Conservation (phyloP, 2,797 vertebrate species). For the Coilia nasus region DNA sequence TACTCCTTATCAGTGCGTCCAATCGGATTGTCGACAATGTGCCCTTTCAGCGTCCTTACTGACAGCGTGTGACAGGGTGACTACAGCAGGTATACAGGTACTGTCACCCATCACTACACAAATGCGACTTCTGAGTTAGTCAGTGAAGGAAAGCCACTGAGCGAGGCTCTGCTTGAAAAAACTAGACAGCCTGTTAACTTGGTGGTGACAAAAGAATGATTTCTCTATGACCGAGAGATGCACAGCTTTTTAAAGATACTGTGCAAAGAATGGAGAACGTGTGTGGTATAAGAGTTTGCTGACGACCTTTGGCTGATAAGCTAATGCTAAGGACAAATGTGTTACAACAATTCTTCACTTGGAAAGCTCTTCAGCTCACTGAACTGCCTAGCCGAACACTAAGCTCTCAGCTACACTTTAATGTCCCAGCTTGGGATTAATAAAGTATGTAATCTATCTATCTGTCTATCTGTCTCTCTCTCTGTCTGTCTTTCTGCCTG, state of each 20-base stretch:
- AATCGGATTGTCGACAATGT: constrained; percentile 42
- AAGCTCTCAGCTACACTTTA: too few species aligned
- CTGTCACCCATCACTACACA: background rate
- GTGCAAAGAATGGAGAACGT: background rate
- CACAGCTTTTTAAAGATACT: background rate
- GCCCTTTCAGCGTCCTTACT: background rate
- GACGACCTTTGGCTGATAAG: too few species aligned
- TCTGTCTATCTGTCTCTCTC: too few species aligned
- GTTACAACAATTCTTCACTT: too few species aligned
- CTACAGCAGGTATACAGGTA: background rate
- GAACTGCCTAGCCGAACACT: too few species aligned
- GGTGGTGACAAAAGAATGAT: background rate
- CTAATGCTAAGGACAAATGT: too few species aligned
- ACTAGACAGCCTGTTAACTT: background rate
- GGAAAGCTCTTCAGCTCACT: too few species aligned
- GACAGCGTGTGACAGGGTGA: constrained; percentile 6
- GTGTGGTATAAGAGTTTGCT: background rate
- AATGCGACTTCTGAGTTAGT: background rate
- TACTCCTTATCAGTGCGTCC: constrained; percentile 40
- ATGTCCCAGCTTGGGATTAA: too few species aligned
- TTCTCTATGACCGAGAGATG: background rate
- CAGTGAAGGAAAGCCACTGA: background rate
- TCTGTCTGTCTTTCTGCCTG: too few species aligned
- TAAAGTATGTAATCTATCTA: too few species aligned
- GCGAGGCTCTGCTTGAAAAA: background rate